Evolutionary conservation across 2,797 vertebrate genomes (phyloP).

Genomic region (Hozukius guyotensis): DNA sequence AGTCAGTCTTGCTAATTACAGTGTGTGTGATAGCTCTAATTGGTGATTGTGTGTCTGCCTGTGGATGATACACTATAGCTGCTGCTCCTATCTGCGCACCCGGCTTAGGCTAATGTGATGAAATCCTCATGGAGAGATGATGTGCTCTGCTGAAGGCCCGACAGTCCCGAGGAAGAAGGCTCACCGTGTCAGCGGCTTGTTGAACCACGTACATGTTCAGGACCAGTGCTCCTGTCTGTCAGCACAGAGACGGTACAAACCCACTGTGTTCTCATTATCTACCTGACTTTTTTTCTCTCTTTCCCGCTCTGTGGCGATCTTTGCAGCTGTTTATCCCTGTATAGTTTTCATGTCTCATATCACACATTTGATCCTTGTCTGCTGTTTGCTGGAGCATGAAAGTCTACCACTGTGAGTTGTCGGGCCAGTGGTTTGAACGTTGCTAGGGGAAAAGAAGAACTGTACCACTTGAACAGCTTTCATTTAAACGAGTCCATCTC

Average conservation of each 20-base stretch:
- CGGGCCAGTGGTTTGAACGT: constrained; percentile 33
- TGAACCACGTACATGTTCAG: constrained; percentile 73
- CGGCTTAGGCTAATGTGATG: constrained; percentile 72
- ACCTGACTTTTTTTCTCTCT: constrained; percentile 35
- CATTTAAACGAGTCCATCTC: too few relatives aligned
- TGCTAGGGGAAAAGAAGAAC: constrained; percentile 4
- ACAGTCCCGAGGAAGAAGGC: constrained; percentile 63
- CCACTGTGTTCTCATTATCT: constrained; percentile 72
- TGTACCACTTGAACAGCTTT: neutral
- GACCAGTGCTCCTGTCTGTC: constrained; percentile 71
- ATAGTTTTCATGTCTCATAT: constrained; percentile 67
- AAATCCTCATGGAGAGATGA: constrained; percentile 74
- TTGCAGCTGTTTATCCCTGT: constrained; percentile 50
- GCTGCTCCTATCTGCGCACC: constrained; percentile 43
- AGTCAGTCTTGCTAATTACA: constrained; percentile 79
- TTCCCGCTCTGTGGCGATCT: constrained; percentile 18
- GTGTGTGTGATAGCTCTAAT: constrained; percentile 71
- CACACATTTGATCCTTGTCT: constrained; percentile 64
- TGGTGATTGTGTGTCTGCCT: constrained; percentile 66
- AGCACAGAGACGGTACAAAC: constrained; percentile 47
- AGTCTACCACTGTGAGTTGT: constrained; percentile 34
- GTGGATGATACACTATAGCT: constrained; percentile 40
- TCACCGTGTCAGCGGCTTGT: constrained; percentile 68
- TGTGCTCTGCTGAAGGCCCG: constrained; percentile 72
- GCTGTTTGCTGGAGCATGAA: constrained; percentile 57